Evolutionary conservation across 2,888 invertebrate species (phyloP).

Genomic region (Ectemnius lituratus): DNA sequence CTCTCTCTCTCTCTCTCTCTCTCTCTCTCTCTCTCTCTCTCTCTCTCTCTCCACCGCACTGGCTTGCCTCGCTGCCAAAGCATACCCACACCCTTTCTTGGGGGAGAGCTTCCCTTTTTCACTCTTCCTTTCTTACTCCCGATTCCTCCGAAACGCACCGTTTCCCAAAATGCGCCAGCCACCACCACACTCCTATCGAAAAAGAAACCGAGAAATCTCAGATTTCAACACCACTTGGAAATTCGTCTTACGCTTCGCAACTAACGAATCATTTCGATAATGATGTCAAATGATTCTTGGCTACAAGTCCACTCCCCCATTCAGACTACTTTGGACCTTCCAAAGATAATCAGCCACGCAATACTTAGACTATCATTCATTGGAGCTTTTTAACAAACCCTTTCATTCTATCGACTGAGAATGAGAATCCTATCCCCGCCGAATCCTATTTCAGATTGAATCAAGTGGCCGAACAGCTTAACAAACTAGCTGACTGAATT

Average conservation of each 20-base stretch:
- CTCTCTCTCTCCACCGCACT: no score
- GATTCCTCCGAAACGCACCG: neutral
- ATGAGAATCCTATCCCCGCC: neutral
- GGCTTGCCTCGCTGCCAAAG: no score
- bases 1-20: neutral
- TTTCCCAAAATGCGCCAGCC: neutral
- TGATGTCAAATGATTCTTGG: no score
- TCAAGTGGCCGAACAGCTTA: conserved; percentile 4
- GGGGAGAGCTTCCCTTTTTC: neutral
- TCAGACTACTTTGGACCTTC: no score
- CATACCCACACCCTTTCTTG: no score
- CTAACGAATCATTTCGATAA: no score
- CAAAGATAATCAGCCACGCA: no score
- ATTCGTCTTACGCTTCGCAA: no score
- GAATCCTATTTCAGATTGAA: conserved; percentile 10
- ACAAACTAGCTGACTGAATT: neutral
- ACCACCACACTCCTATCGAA: neutral
- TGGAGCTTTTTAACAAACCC: neutral
- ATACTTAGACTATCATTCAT: no score
- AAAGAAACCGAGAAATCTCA: neutral
- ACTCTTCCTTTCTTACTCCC: neutral
- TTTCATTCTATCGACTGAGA: conserved; percentile 1
- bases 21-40: neutral
- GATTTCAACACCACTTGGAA: neutral
- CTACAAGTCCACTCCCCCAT: no score